Evolutionary conservation across 2,797 vertebrate genomes (phyloP).

Genomic region (Kryptopterus vitreolus): DNA sequence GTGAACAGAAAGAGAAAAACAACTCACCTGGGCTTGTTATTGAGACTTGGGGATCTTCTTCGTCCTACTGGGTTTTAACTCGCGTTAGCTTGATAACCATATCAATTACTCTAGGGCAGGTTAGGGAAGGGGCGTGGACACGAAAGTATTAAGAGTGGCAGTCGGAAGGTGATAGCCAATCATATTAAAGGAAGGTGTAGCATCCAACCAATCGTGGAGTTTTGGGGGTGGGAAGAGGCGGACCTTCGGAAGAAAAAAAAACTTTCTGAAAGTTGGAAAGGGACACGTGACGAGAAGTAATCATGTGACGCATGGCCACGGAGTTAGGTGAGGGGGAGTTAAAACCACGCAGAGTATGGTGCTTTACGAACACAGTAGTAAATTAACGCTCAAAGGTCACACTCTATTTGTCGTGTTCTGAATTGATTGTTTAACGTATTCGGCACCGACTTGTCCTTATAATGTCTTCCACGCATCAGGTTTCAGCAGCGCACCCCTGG

Average conservation of each 20-base stretch:
- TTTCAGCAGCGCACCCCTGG: not conserved
- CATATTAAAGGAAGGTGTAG: not conserved
- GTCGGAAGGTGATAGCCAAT: conserved; percentile 57
- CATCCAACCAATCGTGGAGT: conserved; percentile 54
- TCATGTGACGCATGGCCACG: conserved; percentile 71
- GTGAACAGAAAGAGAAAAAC: not conserved
- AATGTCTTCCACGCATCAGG: not conserved
- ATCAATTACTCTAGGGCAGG: conserved; percentile 66
- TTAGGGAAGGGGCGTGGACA: conserved; percentile 63
- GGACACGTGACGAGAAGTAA: conserved; percentile 71
- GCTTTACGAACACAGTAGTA: conserved; percentile 34
- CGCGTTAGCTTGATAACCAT: conserved; percentile 43
- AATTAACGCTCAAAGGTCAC: not conserved
- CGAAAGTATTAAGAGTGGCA: conserved; percentile 38
- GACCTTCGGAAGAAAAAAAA: conserved; percentile 54
- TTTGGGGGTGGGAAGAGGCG: conserved; percentile 56
- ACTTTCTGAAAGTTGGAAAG: conserved; percentile 76
- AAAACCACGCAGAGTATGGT: conserved; percentile 59
- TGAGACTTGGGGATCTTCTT: not conserved
- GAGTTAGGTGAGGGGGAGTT: not conserved
- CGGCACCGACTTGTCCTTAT: too few species aligned
- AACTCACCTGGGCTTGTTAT: conserved; percentile 64
- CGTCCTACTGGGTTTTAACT: conserved; percentile 35
- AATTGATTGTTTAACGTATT: not conserved
- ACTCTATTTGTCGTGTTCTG: not conserved